Base-by-base conservation (phyloP, 1,140 invertebrate species). In the Aphelinus atriplicis region DNA sequence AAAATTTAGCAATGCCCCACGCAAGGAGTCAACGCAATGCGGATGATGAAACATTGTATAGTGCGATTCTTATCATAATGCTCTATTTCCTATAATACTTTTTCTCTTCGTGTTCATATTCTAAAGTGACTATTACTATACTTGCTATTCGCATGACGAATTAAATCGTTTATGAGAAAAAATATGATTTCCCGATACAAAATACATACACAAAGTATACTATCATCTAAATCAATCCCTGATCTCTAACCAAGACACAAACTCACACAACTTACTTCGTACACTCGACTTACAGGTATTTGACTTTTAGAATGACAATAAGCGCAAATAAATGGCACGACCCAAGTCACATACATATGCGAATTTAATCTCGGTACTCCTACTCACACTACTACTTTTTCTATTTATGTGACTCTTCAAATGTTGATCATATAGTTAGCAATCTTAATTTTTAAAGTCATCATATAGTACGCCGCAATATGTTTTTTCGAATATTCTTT, bases 11-110 rank as follows among this genome's bases (percentile, higher is more conserved):
- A 51, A 45, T n/a, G 42, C 51, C 55, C 26, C n/a, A 57, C 60
- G 7, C 42, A 70, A 71, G 71, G 56, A 50, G 57, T 58, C 9
- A 58, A 65, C 46, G 61, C 46, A 70, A 50, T n/a, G 9, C 42
- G 68, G 63, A 76, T 50, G 67, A 72, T 67, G 64, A 66, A 67
- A 71, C 64, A 68, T 47, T 61, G n/a, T 53, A 53, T 75, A 70
- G 47, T 71, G 56, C 74, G 71, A 76, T 10, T 76, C 69, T 76
- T 67, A 70, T 64, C n/a, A 62, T 67, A 68, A 76, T 70, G 61
- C 63, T 58, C 10, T 71, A 71, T 61, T 67, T 50, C 47, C 64
- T 71, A 76, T 76, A 76, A 76, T 76, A 76, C 69, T 76, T 61
- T 62, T 55, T 60, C 62, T 60, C 51, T 69, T 58, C n/a, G 70